phyloP scores from a whole-genome alignment of 2,797 vertebrate genomes.

The Tenualosa ilisha region DNA sequence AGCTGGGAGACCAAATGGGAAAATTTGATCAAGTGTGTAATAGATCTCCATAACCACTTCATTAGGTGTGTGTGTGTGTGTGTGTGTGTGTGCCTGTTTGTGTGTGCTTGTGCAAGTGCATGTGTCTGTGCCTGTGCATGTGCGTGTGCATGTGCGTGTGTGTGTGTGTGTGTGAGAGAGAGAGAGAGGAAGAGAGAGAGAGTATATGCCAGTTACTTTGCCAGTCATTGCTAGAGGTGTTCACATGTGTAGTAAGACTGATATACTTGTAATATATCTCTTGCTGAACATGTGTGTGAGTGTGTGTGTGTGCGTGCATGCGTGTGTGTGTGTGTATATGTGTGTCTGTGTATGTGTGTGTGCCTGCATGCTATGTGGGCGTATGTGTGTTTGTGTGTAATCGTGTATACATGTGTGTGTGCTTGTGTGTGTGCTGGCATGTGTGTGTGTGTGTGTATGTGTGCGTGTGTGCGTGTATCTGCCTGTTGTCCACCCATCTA shows the following conservation, averaged over 20 bases:
- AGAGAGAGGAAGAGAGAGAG: too few relatives aligned
- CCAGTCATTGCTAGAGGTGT: too few relatives aligned
- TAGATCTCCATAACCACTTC: neutral
- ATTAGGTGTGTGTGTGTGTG: neutral
- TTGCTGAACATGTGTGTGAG: neutral
- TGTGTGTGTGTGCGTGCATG: neutral
- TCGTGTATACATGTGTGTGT: neutral
- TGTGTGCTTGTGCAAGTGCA: too few relatives aligned
- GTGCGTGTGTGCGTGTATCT: neutral
- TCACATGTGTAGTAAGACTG: too few relatives aligned
- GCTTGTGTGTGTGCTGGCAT: neutral
- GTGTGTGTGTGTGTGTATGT: neutral
- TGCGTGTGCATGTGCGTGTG: too few relatives aligned
- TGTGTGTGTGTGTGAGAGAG: too few relatives aligned
- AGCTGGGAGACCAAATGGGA: neutral
- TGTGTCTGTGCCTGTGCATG: too few relatives aligned
- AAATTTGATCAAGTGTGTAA: slow-evolving; percentile 16
- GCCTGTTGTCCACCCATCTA: neutral
- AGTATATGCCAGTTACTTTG: neutral
- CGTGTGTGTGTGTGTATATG: neutral
- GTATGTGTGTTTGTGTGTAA: neutral
- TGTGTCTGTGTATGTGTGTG: too few relatives aligned
- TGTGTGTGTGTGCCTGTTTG: too few relatives aligned
- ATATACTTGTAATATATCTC: too few relatives aligned
- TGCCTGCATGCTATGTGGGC: too few relatives aligned